phyloP scores from a whole-genome alignment of 2,888 invertebrate species.

The Scaptomyza cyrtandrae region DNA sequence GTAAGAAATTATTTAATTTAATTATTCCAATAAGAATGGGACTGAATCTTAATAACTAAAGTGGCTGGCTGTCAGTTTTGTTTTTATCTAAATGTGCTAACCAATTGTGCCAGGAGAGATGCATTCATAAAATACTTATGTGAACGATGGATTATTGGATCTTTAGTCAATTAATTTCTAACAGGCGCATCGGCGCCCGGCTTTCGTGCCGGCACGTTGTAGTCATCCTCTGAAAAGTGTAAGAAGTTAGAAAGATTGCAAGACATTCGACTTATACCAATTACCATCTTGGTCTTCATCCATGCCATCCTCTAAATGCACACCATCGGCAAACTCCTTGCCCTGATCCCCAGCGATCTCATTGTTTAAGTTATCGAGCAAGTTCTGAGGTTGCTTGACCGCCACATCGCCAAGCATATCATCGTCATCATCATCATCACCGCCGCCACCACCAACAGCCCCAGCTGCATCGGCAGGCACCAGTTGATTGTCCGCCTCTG shows the following conservation, averaged over 20 bases:
- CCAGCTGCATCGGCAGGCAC: constrained; percentile 49
- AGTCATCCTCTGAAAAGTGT: constrained; percentile 85
- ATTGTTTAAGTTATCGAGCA: constrained; percentile 84
- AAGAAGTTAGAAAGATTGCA: neutral
- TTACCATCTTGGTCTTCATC: constrained; percentile 85
- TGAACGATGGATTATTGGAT: constrained; percentile 21
- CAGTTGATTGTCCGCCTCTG: constrained; percentile 48
- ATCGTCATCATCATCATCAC: constrained; percentile 73
- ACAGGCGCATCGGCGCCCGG: constrained; percentile 85
- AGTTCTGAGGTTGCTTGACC: constrained; percentile 73
- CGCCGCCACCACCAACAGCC: constrained; percentile 39
- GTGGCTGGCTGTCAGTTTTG: constrained; percentile 22
- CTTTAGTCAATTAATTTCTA: constrained; percentile 81
- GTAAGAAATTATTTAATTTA: no score
- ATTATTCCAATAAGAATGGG: constrained; percentile 3
- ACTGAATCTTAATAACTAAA: constrained; percentile 39
- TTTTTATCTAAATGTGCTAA: constrained; percentile 11
- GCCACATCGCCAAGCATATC: constrained; percentile 75
- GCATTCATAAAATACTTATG: constrained; percentile 36
- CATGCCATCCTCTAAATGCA: constrained; percentile 83
- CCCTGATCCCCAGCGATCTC: constrained; percentile 85
- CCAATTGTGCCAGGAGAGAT: constrained; percentile 29
- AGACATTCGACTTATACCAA: neutral
- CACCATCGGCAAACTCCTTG: constrained; percentile 83
- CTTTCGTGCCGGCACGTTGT: constrained; percentile 84